Evolutionary conservation across 2,888 invertebrate species (phyloP), one percentile per base, ranked within the genome.

Genomic region (Sericinus montela): DNA sequence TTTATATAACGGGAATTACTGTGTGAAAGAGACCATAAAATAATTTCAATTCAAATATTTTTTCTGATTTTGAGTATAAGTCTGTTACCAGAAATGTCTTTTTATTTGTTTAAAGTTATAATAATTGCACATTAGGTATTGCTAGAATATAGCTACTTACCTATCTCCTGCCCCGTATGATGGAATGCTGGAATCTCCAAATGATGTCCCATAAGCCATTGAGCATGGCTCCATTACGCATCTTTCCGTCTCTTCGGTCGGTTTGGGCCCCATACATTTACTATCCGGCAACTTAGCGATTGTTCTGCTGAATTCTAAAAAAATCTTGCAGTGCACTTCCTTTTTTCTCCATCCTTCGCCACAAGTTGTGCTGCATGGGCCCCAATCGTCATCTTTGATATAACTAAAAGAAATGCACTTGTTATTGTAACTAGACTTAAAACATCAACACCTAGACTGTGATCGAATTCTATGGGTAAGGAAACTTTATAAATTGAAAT

Each of bases 281-380:
- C 92, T 92, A 69, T 98, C 97, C 0, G 97, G 96, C 8, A 98
- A 88, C 59, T 94, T 95, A 4, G 96, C 96, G 45, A 96, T 94
- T 0, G 97, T 97, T 59, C 94, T 91, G 49, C 97, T 96, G 79
- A 97, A 97, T 77, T 97, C 97, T 54, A 98, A 88, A 81, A 95
- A 97, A 65, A 98, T 97, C 89, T 96, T 97, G 87, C 99, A 99
- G 62, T 95, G 93, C n/a, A 97, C 97, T 62, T 94, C 92, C 28
- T 98, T 92, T 56, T 93, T 93, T n/a, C 94, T 90, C 60, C 94
- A 90, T 0, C 98, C 98, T 73, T 95, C 95, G 0, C 98, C 98
- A 72, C 98, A 98, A 0, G 95, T 94, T 0, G 94, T 95, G 63
- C 96, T 97, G 87, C 98, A 99, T 0, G 95, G 92, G 1, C 97